Conservation (phyloP, 2,113 vertebrate genomes). For the Chlorocebus sabaeus region DNA sequence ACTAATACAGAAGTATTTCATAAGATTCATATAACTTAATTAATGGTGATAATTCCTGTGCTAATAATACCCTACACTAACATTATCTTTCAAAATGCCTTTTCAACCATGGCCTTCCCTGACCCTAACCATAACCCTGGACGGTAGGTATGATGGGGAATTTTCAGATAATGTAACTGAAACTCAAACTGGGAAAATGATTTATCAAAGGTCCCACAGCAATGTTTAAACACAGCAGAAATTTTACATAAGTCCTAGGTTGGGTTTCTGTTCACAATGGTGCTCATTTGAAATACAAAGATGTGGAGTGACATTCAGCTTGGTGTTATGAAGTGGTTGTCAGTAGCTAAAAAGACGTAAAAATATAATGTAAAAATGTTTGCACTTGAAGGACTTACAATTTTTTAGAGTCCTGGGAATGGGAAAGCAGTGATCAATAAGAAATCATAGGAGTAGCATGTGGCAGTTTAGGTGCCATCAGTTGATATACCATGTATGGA, state of each 20-base stretch:
- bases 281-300: neutral
- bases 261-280: neutral
- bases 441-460: neutral
- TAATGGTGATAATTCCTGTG: neutral
- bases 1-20: neutral
- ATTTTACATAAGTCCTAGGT: neutral
- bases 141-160: neutral
- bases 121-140: neutral
- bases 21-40: neutral
- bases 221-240: neutral
- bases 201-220: neutral
- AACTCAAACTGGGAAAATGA: neutral
- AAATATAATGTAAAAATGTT: neutral
- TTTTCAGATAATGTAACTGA: neutral
- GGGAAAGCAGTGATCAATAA: neutral
- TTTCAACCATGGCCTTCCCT: neutral
- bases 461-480: accelerated
- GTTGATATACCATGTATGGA: neutral
- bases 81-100: neutral
- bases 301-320: neutral
- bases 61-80: neutral
- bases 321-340: neutral
- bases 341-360: neutral
- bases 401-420: neutral
- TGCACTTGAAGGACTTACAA: neutral